phyloP scores from a whole-genome alignment of 2,888 invertebrate genomes.

The Nemapogon koenigi region DNA sequence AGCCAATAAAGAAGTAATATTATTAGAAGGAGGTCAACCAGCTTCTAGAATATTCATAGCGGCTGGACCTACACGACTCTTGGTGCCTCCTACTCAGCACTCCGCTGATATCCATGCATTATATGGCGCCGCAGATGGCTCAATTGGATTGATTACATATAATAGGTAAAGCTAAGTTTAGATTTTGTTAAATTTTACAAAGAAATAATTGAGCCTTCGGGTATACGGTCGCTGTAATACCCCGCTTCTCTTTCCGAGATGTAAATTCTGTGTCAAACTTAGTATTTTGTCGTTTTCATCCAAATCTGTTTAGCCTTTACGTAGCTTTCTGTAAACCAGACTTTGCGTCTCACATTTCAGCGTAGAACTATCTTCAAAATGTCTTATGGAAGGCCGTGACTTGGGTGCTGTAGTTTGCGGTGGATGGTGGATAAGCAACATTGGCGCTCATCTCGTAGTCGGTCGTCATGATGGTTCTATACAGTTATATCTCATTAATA shows the following conservation, averaged over 20 bases:
- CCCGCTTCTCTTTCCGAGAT: too few relatives aligned
- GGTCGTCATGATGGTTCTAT: constrained; percentile 57
- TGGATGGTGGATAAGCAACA: constrained; percentile 39
- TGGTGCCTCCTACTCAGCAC: constrained; percentile 30
- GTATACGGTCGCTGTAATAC: too few relatives aligned
- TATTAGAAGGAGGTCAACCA: constrained; percentile 77
- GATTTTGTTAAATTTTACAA: background rate
- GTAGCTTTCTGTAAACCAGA: too few relatives aligned
- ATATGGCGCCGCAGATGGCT: constrained; percentile 89
- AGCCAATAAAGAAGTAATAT: constrained; percentile 79
- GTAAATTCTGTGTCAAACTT: too few relatives aligned
- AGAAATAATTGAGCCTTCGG: background rate
- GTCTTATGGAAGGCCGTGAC: constrained; percentile 46
- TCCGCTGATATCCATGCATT: constrained; percentile 70
- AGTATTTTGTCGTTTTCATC: too few relatives aligned
- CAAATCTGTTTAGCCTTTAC: too few relatives aligned
- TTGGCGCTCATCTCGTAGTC: constrained; percentile 38
- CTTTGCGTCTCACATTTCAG: constrained; percentile 26
- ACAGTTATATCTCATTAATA: constrained; percentile 58
- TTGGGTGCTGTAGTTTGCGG: constrained; percentile 49
- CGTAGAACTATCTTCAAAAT: constrained; percentile 34
- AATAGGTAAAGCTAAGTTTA: constrained; percentile 46
- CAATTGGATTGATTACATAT: constrained; percentile 77
- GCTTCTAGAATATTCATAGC: constrained; percentile 29
- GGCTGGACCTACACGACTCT: constrained; percentile 41